Conservation (phyloP, 1,140 invertebrate genomes). For the Apis mellifera region Amel_HAv3.1 CM009944.2:3205001-3205500, state of each 20-base stretch:
- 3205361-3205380: too few relatives aligned
- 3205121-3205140: constrained; percentile 35
- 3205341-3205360: too few relatives aligned
- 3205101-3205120: constrained; percentile 40
- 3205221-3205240: too few relatives aligned
- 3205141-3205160: constrained; percentile 26
- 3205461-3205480: too few relatives aligned
- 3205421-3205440: too few relatives aligned
- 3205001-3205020: constrained; percentile 57
- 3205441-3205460: too few relatives aligned
- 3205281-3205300: too few relatives aligned
- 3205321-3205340: too few relatives aligned
- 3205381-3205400: too few relatives aligned
- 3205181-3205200: constrained; percentile 1
- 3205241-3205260: not conserved
- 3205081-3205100: constrained; percentile 44
- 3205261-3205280: not conserved
- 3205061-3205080: constrained; percentile 39
- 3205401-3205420: too few relatives aligned
- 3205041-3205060: constrained; percentile 36
- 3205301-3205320: too few relatives aligned
- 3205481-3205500: too few relatives aligned
- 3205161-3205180: constrained; percentile 6
- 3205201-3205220: not conserved
- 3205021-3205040: constrained; percentile 54